Base-by-base conservation (phyloP, 92 coral and sea anemone genomes). In the Umimayanthus chanpuru region DNA sequence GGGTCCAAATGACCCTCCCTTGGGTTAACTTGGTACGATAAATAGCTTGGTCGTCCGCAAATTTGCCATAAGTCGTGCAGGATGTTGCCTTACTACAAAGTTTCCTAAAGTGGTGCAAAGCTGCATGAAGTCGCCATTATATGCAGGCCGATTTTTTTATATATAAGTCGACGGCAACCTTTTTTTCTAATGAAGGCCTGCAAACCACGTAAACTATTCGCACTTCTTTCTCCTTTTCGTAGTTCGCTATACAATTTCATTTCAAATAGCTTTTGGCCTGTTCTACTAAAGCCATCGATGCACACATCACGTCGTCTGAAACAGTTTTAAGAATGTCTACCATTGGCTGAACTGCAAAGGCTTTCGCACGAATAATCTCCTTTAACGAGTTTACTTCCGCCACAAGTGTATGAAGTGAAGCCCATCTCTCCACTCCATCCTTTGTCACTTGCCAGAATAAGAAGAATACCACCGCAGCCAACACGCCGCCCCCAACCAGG, bases 241-340 rank as follows among this genome's bases (percentile, higher is more conserved):
- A 20, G 4, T 61, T 61, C 25, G n/a, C 20, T 75, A 43, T 39
- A 18, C 39, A n/a, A 75, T 9, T 75, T 75, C 58, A 53, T 41
- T 70, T 83, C 41, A 83, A 83, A 83, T 83, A 83, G 25, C 44
- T 11, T 3, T 70, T 47, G 66, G 77, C 76, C 65, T 83, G 61
- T 4, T 67, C 78, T 50, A 83, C 78, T 29, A 83, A 29, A 18
- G 39, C 53, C 43, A 9, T 67, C 10, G 79, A 83, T 71, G 29
- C 87, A 20, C 11, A 4, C 78, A 47, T 70, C 77, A 83, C 28
- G 20, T 83, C 79, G 1, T 70, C 87, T 30, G 36, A 18, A 43
- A 83, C 16, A 16, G 39, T 8, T 41, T 43, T 43, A 53, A 83
- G 77, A n/a, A 68, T 83, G 36, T 44, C 78, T 8, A 4, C 18